These are phyloP conservation scores for Sinosuthora webbiana DNA, from an alignment of 2,113 vertebrate species.

Conservation along the genomic window DNA sequence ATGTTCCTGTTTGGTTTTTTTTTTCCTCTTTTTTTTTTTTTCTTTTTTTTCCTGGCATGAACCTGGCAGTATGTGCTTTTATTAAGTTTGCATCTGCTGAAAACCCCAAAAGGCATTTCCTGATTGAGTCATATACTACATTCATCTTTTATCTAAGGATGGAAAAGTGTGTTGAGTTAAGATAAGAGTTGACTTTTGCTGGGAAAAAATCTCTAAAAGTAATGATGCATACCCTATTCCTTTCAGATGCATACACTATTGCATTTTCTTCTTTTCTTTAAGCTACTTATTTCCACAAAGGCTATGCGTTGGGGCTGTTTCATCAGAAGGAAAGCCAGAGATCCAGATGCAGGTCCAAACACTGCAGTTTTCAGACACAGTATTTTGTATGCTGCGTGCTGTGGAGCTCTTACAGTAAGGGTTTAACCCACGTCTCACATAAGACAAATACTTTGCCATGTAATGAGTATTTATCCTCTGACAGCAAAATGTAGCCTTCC, in stretches of 20 bases:
- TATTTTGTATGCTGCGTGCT: neutral
- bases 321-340: neutral
- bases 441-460: neutral
- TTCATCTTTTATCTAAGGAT: neutral
- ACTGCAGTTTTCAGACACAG: neutral
- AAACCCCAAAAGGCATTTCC: neutral
- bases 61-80: neutral
- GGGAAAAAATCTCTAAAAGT: neutral
- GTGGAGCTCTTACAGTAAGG: neutral
- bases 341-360: neutral
- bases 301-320: neutral
- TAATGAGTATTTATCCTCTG: neutral
- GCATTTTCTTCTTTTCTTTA: neutral
- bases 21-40: too few relatives aligned
- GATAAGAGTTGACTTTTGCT: neutral
- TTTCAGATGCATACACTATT: neutral
- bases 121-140: neutral
- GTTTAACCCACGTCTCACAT: neutral
- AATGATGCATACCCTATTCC: neutral
- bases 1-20: neutral
- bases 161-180: neutral
- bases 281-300: neutral
- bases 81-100: neutral
- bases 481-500: neutral
- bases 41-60: neutral